These are phyloP conservation scores for Montipora sp. DNA, from an alignment of 64 coral and sea anemone genomes.

Conservation along the genomic window DNA sequence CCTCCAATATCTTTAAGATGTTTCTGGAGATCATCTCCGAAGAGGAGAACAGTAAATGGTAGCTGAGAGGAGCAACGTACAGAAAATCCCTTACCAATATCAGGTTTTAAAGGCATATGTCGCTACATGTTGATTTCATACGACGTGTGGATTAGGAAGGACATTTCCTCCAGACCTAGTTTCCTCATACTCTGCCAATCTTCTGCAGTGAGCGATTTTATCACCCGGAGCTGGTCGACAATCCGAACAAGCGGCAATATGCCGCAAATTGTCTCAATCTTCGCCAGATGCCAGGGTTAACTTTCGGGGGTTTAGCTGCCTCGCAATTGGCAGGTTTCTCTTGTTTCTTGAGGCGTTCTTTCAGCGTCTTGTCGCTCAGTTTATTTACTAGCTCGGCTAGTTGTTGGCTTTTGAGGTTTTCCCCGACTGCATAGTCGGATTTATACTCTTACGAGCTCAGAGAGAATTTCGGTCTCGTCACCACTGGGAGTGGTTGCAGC, in stretches of 20 bases:
- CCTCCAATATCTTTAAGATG: constrained; percentile 59
- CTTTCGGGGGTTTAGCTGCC: constrained; percentile 31
- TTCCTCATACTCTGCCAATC: too few relatives aligned
- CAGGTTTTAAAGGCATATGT: constrained; percentile 40
- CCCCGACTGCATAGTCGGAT: constrained; percentile 14
- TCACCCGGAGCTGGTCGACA: not conserved
- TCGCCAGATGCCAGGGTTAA: constrained; percentile 17
- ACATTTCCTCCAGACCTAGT: too few relatives aligned
- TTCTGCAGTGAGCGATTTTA: too few relatives aligned
- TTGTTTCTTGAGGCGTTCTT: not conserved
- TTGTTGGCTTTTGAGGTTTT: not conserved
- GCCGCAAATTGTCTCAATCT: not conserved
- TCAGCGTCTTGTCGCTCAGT: constrained; percentile 21
- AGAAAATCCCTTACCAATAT: constrained; percentile 48
- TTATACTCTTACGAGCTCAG: constrained; percentile 27
- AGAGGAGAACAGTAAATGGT: constrained; percentile 68
- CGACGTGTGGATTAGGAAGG: constrained; percentile 38
- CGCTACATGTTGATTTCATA: constrained; percentile 63
- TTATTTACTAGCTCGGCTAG: constrained; percentile 13
- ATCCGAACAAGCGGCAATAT: not conserved
- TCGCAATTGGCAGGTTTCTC: not conserved
- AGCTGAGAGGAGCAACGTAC: constrained; percentile 30
- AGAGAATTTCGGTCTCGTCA: not conserved
- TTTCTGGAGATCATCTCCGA: constrained; percentile 62
- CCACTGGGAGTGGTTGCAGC: not conserved